Conservation (phyloP, 2,113 vertebrate genomes). For the Psophia crepitans region DNA sequence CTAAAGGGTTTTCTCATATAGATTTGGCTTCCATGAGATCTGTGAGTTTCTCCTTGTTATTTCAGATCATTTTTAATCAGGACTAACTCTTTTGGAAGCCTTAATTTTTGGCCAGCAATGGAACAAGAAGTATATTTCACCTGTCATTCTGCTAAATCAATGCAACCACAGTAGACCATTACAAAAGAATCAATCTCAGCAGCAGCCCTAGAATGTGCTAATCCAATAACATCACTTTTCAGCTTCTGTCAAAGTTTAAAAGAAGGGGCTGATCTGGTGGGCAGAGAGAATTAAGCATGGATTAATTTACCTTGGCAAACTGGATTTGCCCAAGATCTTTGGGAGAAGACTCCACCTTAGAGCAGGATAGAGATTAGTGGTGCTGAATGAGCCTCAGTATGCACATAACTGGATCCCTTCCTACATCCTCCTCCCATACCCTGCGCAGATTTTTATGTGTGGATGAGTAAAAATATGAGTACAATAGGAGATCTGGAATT, state of each 20-base stretch:
- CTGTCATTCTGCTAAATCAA: background rate
- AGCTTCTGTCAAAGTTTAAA: background rate
- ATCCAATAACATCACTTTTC: background rate
- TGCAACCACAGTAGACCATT: background rate
- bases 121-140: background rate
- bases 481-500: background rate
- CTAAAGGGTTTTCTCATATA: too few relatives aligned
- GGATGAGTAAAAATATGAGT: background rate
- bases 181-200: background rate
- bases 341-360: background rate
- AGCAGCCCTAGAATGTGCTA: background rate
- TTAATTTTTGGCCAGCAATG: background rate
- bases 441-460: background rate
- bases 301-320: background rate
- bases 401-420: background rate
- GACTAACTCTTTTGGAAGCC: background rate
- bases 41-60: background rate
- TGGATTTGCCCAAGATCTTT: background rate
- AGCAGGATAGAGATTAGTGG: background rate
- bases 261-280: background rate
- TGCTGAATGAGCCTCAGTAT: too few relatives aligned
- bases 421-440: background rate
- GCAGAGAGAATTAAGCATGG: background rate
- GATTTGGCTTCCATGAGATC: background rate
- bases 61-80: background rate